Percentiles rank a stretch among this genome's conserved stretches.
Evolutionary conservation across 2,888 invertebrate species (phyloP).

Genomic region (Brassicogethes aeneus): DNA sequence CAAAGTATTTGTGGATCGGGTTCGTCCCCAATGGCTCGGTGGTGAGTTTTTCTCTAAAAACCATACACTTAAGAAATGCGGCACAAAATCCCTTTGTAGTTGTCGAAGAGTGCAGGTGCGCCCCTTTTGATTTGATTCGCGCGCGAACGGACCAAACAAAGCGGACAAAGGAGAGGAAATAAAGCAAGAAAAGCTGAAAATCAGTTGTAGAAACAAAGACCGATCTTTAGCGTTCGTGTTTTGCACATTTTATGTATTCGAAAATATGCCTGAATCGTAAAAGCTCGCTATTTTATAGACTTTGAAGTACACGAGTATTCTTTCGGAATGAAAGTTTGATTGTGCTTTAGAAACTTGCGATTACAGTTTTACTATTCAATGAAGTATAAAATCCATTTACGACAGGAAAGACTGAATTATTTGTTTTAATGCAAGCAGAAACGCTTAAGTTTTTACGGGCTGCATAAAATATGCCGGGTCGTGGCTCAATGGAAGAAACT

Average conservation of each 20-base stretch:
- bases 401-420: constrained; percentile 19
- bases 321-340: constrained; percentile 15
- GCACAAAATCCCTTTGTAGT: too few relatives aligned
- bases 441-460: neutral
- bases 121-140: neutral
- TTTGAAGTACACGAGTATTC: constrained; percentile 8
- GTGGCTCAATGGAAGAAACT: neutral
- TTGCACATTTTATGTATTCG: constrained; percentile 11
- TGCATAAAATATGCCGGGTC: neutral
- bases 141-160: constrained; percentile 8
- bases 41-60: too few relatives aligned
- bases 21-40: too few relatives aligned
- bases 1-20: too few relatives aligned
- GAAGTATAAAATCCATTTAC: constrained; percentile 20
- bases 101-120: too few relatives aligned
- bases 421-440: constrained; percentile 13
- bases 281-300: constrained; percentile 10
- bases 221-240: constrained; percentile 9
- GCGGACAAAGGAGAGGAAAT: constrained; percentile 6
- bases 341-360: constrained; percentile 20
- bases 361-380: constrained; percentile 23
- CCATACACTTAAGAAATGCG: too few relatives aligned
- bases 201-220: constrained; percentile 10
- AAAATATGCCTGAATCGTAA: constrained; percentile 10
- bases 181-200: constrained; percentile 12